Conservation (phyloP, 2,888 invertebrate genomes). For the Willowsia nigromaculata region DNA sequence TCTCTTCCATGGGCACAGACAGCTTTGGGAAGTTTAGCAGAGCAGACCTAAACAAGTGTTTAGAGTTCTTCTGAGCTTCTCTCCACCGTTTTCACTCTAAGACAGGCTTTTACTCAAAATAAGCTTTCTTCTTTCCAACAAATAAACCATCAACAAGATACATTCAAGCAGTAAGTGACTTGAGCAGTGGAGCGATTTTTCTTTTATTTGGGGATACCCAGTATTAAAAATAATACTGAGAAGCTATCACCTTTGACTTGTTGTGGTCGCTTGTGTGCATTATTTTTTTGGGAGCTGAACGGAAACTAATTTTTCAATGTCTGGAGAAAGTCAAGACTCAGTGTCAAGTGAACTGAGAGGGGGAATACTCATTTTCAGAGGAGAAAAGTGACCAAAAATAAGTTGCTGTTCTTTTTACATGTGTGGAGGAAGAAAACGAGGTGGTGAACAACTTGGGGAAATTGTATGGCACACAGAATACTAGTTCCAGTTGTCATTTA, state of each 20-base stretch:
- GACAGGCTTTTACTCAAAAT: too few species aligned
- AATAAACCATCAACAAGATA: too few species aligned
- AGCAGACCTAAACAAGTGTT: conserved; percentile 50
- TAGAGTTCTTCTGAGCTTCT: conserved; percentile 21
- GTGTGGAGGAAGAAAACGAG: neutral
- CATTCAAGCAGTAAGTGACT: too few species aligned
- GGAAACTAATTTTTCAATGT: conserved; percentile 35
- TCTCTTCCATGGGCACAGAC: conserved; percentile 43
- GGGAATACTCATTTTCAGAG: neutral
- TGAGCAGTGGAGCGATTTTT: too few species aligned
- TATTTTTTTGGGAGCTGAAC: neutral
- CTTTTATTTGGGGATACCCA: too few species aligned
- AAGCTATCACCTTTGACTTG: conserved; percentile 18
- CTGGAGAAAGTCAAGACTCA: neutral
- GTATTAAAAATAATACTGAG: neutral
- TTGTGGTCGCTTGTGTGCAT: neutral
- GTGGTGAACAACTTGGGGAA: too few species aligned
- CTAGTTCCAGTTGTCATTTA: neutral
- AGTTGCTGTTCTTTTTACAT: neutral
- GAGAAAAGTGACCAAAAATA: neutral
- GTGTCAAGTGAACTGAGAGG: conserved; percentile 1
- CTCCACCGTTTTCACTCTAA: neutral
- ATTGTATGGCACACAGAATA: neutral
- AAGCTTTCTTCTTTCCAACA: neutral
- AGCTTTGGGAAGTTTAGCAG: conserved; percentile 65